Evolutionary conservation across 2,797 vertebrate genomes (phyloP).

Genomic region (Helarctos malayanus): DNA sequence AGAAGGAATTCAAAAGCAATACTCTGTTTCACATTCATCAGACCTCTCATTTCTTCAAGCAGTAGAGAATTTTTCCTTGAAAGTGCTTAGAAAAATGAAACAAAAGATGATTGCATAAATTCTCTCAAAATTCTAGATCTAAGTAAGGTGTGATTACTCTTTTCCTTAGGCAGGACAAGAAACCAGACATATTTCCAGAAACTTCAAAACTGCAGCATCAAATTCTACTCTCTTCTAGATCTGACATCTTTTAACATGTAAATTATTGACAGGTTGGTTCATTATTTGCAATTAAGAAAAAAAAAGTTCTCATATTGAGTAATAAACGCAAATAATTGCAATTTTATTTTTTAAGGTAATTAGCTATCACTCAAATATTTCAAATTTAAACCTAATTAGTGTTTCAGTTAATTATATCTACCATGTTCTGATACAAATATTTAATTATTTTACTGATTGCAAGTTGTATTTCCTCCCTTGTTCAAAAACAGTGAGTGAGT

Average conservation of each 20-base stretch:
- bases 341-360: constrained; percentile 69
- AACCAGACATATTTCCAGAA: constrained; percentile 22
- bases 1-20: constrained; percentile 42
- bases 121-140: constrained; percentile 33
- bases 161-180: neutral
- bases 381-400: constrained; percentile 71
- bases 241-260: neutral
- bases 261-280: constrained; percentile 30
- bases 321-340: constrained; percentile 67
- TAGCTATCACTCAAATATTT: constrained; percentile 73
- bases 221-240: neutral
- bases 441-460: constrained; percentile 66
- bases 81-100: constrained; percentile 39
- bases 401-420: constrained; percentile 69
- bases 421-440: constrained; percentile 60
- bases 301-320: constrained; percentile 40
- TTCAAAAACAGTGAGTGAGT: constrained; percentile 33
- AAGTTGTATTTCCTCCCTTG: constrained; percentile 62
- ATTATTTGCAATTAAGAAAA: constrained; percentile 67
- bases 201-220: neutral
- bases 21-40: constrained; percentile 51
- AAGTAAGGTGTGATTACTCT: neutral
- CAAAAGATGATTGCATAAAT: constrained; percentile 2
- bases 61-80: neutral
- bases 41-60: neutral